Evolutionary conservation across 2,113 vertebrate species (phyloP), one percentile per base, ranked within the genome.

Genomic region (Calypte anna): DNA sequence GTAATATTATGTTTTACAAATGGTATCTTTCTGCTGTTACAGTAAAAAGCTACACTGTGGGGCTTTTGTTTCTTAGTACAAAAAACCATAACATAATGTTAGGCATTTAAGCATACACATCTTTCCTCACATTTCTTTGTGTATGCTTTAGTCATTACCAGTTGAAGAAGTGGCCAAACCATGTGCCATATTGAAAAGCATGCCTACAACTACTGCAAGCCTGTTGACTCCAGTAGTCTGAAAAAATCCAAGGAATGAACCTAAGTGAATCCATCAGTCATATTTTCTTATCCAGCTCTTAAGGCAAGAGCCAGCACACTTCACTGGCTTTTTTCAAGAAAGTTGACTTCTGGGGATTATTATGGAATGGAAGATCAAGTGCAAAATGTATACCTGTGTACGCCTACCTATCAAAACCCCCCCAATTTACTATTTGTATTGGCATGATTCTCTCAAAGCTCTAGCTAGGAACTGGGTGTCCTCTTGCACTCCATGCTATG

Each of bases 1-100:
- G 72, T 88, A 78, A 57, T 86, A 68, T 93, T 50, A 31, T 55
- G 59, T 70, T 94, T 94, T 76, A 76, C 51, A 85, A 95, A 77
- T 77, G 36, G 43, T 85, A 67, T 94, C 67, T 80, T 93, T 91
- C 84, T 8, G 13, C 55, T 83, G 67, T 66, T 85, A 51, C 15
- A 70, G 70, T 63, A 85, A 63, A 91, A 78, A 88, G 72, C 53
- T 33, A 14, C 55, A 46, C 46, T 27, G 31, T 40, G 44, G 19
- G 68, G 53, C 53, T 91, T 19, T 90, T 82, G 54, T 91, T 91
- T 74, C 48, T 51, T 24, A 70, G 30, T 55, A 57, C 63, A 88
- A 88, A 90, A 78, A 76, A 33, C 15, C 31, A 25, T 72, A 89
- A 69, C 38, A 69, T 55, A 24, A 62, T 10, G 10, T n/a, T 53